These are phyloP conservation scores for Crambe crambe DNA, from an alignment of 37 sponge, comb jelly and placozoan genomes.

Conservation along the genomic window DNA sequence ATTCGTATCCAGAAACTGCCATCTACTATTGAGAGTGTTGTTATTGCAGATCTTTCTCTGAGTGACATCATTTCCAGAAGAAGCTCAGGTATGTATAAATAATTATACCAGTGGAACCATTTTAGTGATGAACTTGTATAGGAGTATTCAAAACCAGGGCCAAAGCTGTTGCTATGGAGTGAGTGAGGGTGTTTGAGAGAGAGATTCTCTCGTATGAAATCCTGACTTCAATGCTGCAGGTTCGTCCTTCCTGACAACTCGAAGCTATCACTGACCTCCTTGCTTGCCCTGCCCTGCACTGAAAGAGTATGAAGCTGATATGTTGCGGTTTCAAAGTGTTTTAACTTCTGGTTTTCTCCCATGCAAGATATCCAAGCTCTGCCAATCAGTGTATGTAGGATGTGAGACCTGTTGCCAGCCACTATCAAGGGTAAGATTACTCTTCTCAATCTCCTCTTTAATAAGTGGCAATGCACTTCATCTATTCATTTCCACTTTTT, in stretches of 20 bases:
- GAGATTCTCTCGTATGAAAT: no score
- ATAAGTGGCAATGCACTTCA: no score
- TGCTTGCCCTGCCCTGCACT: background rate
- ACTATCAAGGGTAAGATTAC: slow-evolving; percentile 19
- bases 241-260: background rate
- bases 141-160: background rate
- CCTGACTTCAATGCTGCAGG: no score
- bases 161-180: slow-evolving; percentile 10
- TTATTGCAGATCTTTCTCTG: background rate
- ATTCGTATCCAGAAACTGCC: background rate
- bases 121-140: background rate
- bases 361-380: background rate
- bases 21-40: background rate
- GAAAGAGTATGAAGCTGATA: background rate
- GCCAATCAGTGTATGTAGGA: slow-evolving; percentile 32
- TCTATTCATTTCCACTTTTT: no score
- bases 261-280: background rate
- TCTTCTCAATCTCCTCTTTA: no score
- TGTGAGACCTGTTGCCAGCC: slow-evolving; percentile 26
- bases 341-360: background rate
- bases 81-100: slow-evolving; percentile 13
- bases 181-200: no score
- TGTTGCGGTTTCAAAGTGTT: background rate
- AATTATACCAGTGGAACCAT: no score
- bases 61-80: background rate